These are phyloP conservation scores for Leptarthrus brevirostris DNA, from an alignment of 2,888 invertebrate genomes.

Conservation along the genomic window DNA sequence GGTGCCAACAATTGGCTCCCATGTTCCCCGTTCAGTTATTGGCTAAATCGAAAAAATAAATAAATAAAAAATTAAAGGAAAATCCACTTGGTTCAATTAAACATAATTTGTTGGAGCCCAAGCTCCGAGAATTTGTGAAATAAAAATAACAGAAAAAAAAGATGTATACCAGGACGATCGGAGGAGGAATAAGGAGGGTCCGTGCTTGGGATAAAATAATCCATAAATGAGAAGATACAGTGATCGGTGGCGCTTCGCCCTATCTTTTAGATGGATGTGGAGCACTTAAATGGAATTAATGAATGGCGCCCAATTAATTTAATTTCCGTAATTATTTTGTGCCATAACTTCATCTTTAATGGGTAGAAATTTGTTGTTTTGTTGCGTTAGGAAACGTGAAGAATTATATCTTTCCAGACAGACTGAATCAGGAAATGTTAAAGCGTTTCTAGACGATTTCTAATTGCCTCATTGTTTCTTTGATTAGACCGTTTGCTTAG, in stretches of 20 bases:
- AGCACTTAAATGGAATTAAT: slow-evolving; percentile 30
- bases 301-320: slow-evolving; percentile 36
- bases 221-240: background rate
- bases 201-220: background rate
- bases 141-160: background rate
- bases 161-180: too few relatives aligned
- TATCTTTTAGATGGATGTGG: background rate
- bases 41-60: too few relatives aligned
- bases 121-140: slow-evolving; percentile 5
- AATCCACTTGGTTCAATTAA: slow-evolving; percentile 17
- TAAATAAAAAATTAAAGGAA: slow-evolving; percentile 27
- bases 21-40: too few relatives aligned
- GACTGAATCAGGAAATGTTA: background rate
- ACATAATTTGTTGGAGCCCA: slow-evolving; percentile 22
- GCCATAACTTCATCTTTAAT: background rate
- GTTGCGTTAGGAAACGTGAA: background rate
- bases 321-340: slow-evolving; percentile 43
- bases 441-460: background rate
- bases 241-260: background rate
- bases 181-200: background rate
- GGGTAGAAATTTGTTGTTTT: slow-evolving; percentile 9
- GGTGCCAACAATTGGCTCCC: too few relatives aligned
- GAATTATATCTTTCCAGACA: background rate
- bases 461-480: background rate
- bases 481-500: background rate